Base-by-base conservation (phyloP, 2,888 invertebrate genomes). In the Drosophila anceps region DNA sequence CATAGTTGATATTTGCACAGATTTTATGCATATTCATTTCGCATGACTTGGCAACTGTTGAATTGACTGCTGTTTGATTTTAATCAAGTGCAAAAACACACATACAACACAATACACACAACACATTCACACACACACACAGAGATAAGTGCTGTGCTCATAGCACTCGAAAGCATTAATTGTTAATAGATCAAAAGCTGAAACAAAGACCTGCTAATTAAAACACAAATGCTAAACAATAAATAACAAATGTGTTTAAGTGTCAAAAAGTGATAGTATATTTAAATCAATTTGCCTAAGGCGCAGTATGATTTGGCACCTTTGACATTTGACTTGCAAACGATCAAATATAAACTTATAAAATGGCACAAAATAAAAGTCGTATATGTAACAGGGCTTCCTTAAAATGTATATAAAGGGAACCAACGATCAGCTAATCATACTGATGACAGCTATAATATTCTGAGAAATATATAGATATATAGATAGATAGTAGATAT, bases 1-100 rank as follows among this genome's bases (percentile, higher is more conserved):
- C 63, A 66, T 31, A 66, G 54, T 41, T 55, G 50, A 59, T 82
- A 73, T 87, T 84, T 84, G 88, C 66, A 55, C 59, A 66, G 81
- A 62, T 76, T 84, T 89, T 79, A 82, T 87, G 90, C 81, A 83
- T 74, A 85, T 78, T 90, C 88, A 88, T 76, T 74, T 51, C 10
- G 63, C 67, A 69, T 84, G 87, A 84, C 76, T 88, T 50, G 75
- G 69, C 84, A 86, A 69, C 61, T 73, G 61, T 76, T 24, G 54
- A 74, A 62, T 81, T 63, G 54, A 53, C 60, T 44, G 33, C 7
- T 70, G 61, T 64, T 76, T 69, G 65, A 63, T 60, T 71, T 79
- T 50, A 65, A 71, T 71, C 41, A 54, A 67, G 60, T 78, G 68
- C 44, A 48, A 54, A 24, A 13, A 33, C 33, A 48, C 53, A 51